Conservation (phyloP, 2,888 invertebrate genomes). For the Daptonema setosum region DNA sequence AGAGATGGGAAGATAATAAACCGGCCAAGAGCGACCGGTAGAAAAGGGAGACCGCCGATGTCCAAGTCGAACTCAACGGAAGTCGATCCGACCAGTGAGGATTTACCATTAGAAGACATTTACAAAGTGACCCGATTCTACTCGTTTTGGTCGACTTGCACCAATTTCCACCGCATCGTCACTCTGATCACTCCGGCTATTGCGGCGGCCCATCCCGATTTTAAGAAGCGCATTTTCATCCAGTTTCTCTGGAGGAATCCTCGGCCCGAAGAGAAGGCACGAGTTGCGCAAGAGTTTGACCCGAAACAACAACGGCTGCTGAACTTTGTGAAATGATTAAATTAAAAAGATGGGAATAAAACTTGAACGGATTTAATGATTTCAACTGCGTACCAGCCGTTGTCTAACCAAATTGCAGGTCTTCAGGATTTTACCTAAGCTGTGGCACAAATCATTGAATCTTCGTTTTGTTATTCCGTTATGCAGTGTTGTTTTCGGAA, state of each 20-base stretch:
- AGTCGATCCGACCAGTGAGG: constrained; percentile 3
- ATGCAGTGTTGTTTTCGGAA: too few relatives aligned
- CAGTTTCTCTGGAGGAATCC: constrained; percentile 27
- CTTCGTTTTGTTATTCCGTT: too few relatives aligned
- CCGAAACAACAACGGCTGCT: constrained; percentile 22
- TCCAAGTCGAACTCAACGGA: background rate
- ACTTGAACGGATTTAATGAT: too few relatives aligned
- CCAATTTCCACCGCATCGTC: constrained; percentile 26
- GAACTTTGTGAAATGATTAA: constrained; percentile 20
- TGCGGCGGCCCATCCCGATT: constrained; percentile 3
- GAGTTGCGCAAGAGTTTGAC: constrained; percentile 25
- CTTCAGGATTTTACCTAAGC: too few relatives aligned
- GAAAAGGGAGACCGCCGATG: too few relatives aligned
- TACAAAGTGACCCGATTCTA: constrained; percentile 23
- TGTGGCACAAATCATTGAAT: too few relatives aligned
- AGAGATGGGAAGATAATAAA: background rate
- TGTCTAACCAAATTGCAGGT: too few relatives aligned
- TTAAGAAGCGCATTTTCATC: constrained; percentile 23
- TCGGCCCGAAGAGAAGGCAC: constrained; percentile 23
- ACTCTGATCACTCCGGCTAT: constrained; percentile 24
- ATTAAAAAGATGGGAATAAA: too few relatives aligned
- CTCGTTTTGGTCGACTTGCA: constrained; percentile 27
- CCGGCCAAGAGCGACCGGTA: background rate
- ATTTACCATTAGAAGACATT: constrained; percentile 16
- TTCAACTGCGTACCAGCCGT: too few relatives aligned